Evolutionary conservation across 1,140 invertebrate genomes (phyloP), one percentile per base, ranked within the genome.

Genomic region (Anastatus disparis): DNA sequence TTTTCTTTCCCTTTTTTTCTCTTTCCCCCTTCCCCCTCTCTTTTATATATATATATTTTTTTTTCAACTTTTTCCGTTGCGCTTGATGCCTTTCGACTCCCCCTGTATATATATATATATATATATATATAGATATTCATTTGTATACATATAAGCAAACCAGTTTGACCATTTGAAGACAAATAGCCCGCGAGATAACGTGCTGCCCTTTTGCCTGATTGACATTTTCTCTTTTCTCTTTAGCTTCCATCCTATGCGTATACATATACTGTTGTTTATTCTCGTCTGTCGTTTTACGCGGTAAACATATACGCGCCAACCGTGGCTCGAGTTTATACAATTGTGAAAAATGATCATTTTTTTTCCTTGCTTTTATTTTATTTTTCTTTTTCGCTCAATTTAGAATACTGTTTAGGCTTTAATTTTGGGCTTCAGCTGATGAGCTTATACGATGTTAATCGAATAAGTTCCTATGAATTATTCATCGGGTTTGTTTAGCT

Each of bases 111-210:
- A 10, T 35, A 35, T 10, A 35, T 35, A 35, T n/a, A n/a, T n/a
- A n/a, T n/a, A n/a, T n/a, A n/a, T n/a, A n/a, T n/a, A n/a, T n/a
- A n/a, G n/a, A n/a, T n/a, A n/a, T n/a, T n/a, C n/a, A n/a, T n/a
- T n/a, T n/a, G n/a, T n/a, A n/a, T n/a, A n/a, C n/a, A n/a, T n/a
- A n/a, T n/a, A n/a, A n/a, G n/a, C n/a, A n/a, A n/a, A n/a, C n/a
- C n/a, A n/a, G n/a, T n/a, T n/a, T n/a, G n/a, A 44, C 26, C 76
- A 73, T 75, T 35, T 46, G 70, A 79, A 84, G 81, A 84, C 81
- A 83, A 84, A 84, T 82, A 82, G 77, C 76, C 58, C 69, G 73
- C 70, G 53, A 77, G 77, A 80, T 81, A 79, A 77, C 73, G 79
- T 73, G 76, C 72, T 72, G 13, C 63, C 66, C 68, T 68, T 71